Evolutionary conservation across 2,113 vertebrate species (phyloP).

Genomic region (Gobio gobio): DNA sequence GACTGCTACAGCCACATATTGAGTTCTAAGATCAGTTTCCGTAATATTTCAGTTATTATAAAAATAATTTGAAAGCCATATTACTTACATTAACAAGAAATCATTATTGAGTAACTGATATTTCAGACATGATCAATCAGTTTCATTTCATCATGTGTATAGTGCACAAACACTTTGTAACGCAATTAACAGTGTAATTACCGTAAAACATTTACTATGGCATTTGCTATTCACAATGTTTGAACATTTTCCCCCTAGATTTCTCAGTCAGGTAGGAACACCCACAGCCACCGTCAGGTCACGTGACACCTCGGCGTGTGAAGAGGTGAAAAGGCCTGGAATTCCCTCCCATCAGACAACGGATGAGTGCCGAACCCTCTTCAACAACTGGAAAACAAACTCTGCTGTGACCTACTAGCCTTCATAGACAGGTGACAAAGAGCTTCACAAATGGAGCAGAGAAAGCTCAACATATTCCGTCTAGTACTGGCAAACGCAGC

Average conservation of each 20-base stretch:
- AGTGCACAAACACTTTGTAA: neutral
- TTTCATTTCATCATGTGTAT: neutral
- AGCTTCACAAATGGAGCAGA: slow-evolving; percentile 17
- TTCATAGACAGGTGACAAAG: slow-evolving; percentile 20
- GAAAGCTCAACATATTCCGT: neutral
- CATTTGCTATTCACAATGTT: neutral
- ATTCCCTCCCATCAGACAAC: neutral
- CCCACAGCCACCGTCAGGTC: neutral
- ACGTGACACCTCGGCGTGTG: neutral
- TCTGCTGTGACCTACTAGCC: slow-evolving; percentile 5
- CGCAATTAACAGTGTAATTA: neutral
- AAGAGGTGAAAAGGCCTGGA: neutral
- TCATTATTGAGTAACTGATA: neutral
- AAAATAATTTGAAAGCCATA: neutral
- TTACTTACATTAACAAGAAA: neutral
- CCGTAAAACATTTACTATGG: neutral
- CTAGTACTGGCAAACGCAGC: too few relatives aligned
- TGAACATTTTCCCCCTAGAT: neutral
- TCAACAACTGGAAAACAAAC: slow-evolving; percentile 16
- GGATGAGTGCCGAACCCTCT: neutral
- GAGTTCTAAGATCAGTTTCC: neutral
- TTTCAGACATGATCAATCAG: neutral
- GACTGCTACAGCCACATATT: neutral
- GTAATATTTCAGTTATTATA: neutral
- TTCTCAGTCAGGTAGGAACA: neutral